Evolutionary conservation across 64 coral and sea anemone species (phyloP).

Genomic region (Porites lutea): DNA sequence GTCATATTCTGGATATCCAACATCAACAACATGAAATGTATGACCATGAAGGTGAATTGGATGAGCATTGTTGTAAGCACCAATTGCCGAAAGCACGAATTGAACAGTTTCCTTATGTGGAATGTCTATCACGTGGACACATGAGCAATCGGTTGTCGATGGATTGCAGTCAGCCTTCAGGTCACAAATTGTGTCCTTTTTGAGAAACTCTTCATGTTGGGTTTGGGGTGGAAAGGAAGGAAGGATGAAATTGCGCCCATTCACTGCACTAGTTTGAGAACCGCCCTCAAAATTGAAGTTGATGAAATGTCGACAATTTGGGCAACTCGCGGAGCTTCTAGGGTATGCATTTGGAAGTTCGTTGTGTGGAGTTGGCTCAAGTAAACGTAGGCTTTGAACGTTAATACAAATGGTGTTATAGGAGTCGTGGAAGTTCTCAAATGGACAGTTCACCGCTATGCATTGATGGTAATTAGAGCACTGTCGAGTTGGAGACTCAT

Average conservation of each 20-base stretch:
- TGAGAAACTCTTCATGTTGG: constrained; percentile 28
- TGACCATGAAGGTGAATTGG: constrained; percentile 74
- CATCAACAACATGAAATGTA: constrained; percentile 31
- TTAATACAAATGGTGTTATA: constrained; percentile 39
- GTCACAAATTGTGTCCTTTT: constrained; percentile 42
- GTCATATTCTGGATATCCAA: constrained; percentile 28
- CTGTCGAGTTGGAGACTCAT: not conserved
- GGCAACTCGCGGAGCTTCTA: not conserved
- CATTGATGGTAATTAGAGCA: not conserved
- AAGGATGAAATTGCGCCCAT: constrained; percentile 62
- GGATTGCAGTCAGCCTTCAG: constrained; percentile 2
- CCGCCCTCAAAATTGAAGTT: constrained; percentile 70
- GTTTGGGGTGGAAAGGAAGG: constrained; percentile 52
- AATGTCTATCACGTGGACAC: constrained; percentile 59
- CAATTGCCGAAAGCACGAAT: constrained; percentile 44
- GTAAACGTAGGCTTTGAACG: constrained; percentile 39
- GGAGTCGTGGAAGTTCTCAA: not conserved
- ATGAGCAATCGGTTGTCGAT: constrained; percentile 46
- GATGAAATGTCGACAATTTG: constrained; percentile 45
- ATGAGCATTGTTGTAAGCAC: not conserved
- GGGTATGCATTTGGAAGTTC: constrained; percentile 29
- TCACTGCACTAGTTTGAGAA: constrained; percentile 31
- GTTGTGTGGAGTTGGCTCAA: constrained; percentile 4
- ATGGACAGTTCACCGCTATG: constrained; percentile 80
- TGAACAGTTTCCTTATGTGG: constrained; percentile 65